Evolutionary conservation across 2,797 vertebrate genomes (phyloP).

Genomic region (Chrysolophus pictus): DNA sequence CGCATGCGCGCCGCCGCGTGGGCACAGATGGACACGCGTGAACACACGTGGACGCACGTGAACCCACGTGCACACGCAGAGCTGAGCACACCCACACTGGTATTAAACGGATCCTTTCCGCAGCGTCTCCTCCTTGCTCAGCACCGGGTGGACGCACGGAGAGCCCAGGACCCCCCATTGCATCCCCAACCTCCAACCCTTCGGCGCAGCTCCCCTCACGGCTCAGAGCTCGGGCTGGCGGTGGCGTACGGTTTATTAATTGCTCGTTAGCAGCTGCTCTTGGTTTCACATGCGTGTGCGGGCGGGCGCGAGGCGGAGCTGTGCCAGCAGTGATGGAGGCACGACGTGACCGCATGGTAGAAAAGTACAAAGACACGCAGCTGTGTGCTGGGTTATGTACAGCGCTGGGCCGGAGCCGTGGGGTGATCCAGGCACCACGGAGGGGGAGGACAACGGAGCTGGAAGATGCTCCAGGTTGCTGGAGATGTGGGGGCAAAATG

Average conservation of each 20-base stretch:
- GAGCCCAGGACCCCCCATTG: not conserved
- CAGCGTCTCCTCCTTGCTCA: not conserved
- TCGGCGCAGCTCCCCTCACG: no score
- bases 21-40: no score
- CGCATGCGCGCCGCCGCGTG: not conserved
- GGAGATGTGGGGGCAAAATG: no score
- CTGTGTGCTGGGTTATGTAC: not conserved
- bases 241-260: not conserved
- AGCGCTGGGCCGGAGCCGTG: not conserved
- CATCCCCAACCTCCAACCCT: no score
- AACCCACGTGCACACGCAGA: not conserved
- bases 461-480: not conserved
- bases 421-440: no score
- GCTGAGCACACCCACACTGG: not conserved
- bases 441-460: not conserved
- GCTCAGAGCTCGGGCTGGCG: not conserved
- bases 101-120: constrained; percentile 16
- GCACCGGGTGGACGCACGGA: no score
- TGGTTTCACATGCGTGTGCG: constrained; percentile 34
- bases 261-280: not conserved
- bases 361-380: constrained; percentile 35
- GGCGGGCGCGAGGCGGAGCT: constrained; percentile 1
- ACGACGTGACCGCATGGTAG: constrained; percentile 12
- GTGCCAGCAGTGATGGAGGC: constrained; percentile 18
- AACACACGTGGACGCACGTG: not conserved